Evolutionary conservation across 1,140 invertebrate genomes (phyloP), one percentile per base, ranked within the genome.

Genomic region (Drosophila mayri): DNA sequence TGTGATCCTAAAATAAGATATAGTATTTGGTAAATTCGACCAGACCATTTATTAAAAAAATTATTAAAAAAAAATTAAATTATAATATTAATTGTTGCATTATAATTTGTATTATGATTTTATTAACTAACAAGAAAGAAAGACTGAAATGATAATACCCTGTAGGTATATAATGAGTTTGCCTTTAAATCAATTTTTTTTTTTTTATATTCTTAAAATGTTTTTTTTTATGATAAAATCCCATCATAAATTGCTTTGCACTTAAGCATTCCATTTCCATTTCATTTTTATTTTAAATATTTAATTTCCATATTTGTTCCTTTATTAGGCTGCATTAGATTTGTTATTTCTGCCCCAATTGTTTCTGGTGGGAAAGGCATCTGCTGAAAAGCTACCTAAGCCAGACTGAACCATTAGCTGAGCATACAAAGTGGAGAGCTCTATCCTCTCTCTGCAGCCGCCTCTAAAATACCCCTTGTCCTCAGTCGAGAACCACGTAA

Each of bases 391-490:
- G 41, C 54, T 37, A 54, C 49, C 38, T 71, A 18, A 47, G 47
- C 59, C 59, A 35, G 20, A 40, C 47, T 50, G 46, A 41, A 40
- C 60, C 60, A 78, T 78, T 82, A 68, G 64, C 55, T 67, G 35
- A 68, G 44, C 63, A 82, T 54, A 82, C 75, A 75, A 47, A 76
- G 41, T 20, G 61, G 14, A n/a, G 9, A 14, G 20, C 37, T 72
- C 12, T 16, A 41, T n/a, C 28, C 49, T 32, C 35, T 44, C 30
- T 44, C 25, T 10, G 37, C 22, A 20, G 18, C 20, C 38, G n/a
- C 44, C 35, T 35, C 38, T 50, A 3, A 22, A 20, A 16, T 59
- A 30, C 12, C 22, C 30, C 28, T 54, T 16, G 6, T n/a, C 32
- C n/a, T 47, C n/a, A 43, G 30, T 12, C 35, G 35, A 38, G 47